Evolutionary conservation across 2,113 vertebrate species (phyloP).

Genomic region (Prolemur simus): DNA sequence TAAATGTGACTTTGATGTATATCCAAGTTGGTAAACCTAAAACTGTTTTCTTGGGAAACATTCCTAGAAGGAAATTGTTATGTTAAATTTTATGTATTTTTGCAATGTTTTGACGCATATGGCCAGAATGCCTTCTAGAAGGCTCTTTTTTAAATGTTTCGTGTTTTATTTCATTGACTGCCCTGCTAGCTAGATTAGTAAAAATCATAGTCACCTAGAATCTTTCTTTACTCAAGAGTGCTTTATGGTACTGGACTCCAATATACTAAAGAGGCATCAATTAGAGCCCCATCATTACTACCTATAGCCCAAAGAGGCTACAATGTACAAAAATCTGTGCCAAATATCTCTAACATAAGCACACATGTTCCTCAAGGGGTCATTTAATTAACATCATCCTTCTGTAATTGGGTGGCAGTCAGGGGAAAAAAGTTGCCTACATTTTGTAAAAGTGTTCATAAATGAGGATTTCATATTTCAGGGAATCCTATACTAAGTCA

Average conservation of each 20-base stretch:
- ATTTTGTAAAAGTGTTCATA: constrained; percentile 42
- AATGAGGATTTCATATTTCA: constrained; percentile 22
- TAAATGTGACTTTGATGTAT: constrained; percentile 20
- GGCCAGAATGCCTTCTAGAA: neutral
- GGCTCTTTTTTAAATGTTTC: neutral
- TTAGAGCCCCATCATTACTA: neutral
- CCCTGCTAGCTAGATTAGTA: neutral
- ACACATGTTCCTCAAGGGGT: neutral
- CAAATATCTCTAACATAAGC: neutral
- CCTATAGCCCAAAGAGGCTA: neutral
- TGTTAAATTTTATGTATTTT: neutral
- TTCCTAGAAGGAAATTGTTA: neutral
- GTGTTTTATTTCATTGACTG: neutral
- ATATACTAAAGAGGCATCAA: neutral
- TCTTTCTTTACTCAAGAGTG: neutral
- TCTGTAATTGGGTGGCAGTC: neutral
- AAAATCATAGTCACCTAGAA: neutral
- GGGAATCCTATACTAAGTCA: neutral
- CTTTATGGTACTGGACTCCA: neutral
- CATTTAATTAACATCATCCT: neutral
- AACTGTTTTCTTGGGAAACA: neutral
- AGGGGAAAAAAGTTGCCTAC: neutral
- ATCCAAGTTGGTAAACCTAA: neutral
- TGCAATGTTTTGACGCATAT: neutral
- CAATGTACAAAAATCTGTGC: neutral